Evolutionary conservation across 2,888 invertebrate species (phyloP).

Genomic region (Polylopha cassiicola): DNA sequence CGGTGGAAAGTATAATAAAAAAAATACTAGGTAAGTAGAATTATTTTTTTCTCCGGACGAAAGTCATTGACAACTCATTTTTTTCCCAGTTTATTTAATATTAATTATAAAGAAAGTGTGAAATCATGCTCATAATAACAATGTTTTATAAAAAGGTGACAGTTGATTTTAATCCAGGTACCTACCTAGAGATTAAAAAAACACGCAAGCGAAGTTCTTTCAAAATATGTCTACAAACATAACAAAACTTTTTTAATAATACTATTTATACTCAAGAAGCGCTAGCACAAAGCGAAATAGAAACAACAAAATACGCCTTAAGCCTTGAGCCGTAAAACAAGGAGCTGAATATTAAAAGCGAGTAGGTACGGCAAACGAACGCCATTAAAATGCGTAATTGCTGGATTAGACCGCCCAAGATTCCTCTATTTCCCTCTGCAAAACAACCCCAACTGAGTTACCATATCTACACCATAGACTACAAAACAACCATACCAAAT

Average conservation of each 20-base stretch:
- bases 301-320: slow-evolving; percentile 18
- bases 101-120: too few species aligned
- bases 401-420: slow-evolving; percentile 74
- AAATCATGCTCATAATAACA: too few species aligned
- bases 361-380: slow-evolving; percentile 50
- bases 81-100: too few species aligned
- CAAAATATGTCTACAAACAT: too few species aligned
- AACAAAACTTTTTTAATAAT: slow-evolving; percentile 6
- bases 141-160: too few species aligned
- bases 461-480: slow-evolving; percentile 33
- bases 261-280: background rate
- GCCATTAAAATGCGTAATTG: slow-evolving; percentile 77
- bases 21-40: too few species aligned
- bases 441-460: slow-evolving; percentile 38
- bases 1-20: too few species aligned
- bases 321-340: slow-evolving; percentile 60
- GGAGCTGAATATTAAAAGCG: slow-evolving; percentile 74
- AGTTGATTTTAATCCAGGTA: too few species aligned
- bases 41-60: too few species aligned
- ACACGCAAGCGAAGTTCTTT: too few species aligned
- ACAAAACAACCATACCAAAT: slow-evolving; percentile 19
- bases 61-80: too few species aligned
- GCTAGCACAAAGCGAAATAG: slow-evolving; percentile 7
- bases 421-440: slow-evolving; percentile 61
- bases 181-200: too few species aligned